A percentile compares a stretch with the other conserved stretches of the same genome.
phyloP scores from a whole-genome alignment of 2,888 invertebrate genomes.

The Unio delphinus region DNA sequence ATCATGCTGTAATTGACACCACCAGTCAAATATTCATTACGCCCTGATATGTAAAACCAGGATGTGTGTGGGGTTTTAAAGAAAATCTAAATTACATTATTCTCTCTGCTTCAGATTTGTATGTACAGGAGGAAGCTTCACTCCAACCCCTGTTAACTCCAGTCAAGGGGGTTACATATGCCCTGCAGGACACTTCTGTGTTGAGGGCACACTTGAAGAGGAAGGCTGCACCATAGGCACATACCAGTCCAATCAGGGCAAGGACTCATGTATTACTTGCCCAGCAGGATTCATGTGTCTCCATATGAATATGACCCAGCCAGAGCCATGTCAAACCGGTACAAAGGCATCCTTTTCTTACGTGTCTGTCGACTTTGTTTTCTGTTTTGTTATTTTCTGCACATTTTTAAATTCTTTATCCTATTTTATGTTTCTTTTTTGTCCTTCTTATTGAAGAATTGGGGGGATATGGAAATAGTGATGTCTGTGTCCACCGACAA shows the following conservation, averaged over 20 bases:
- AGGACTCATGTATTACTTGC: constrained; percentile 61
- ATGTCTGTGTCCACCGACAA: too few species aligned
- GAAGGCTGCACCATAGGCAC: constrained; percentile 65
- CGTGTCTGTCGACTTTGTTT: not conserved
- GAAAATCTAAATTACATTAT: not conserved
- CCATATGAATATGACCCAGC: constrained; percentile 59
- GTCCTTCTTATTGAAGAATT: too few species aligned
- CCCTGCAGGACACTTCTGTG: constrained; percentile 65
- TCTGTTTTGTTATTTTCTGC: too few species aligned
- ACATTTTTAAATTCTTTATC: too few species aligned
- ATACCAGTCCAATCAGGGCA: constrained; percentile 60
- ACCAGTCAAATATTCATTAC: too few species aligned
- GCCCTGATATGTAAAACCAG: not conserved
- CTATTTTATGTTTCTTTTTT: too few species aligned
- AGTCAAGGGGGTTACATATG: constrained; percentile 60
- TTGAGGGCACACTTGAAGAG: constrained; percentile 55
- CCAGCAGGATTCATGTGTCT: constrained; percentile 64
- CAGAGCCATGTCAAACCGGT: constrained; percentile 63
- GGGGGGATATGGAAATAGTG: too few species aligned
- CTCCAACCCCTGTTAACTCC: constrained; percentile 56
- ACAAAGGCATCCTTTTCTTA: constrained; percentile 5
- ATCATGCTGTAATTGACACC: too few species aligned
- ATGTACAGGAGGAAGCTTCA: constrained; percentile 63
- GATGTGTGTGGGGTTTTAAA: not conserved
- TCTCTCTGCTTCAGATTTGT: constrained; percentile 53